These are phyloP conservation scores for Miichthys miiuy DNA, from an alignment of 2,797 vertebrate species.

Conservation along the genomic window DNA sequence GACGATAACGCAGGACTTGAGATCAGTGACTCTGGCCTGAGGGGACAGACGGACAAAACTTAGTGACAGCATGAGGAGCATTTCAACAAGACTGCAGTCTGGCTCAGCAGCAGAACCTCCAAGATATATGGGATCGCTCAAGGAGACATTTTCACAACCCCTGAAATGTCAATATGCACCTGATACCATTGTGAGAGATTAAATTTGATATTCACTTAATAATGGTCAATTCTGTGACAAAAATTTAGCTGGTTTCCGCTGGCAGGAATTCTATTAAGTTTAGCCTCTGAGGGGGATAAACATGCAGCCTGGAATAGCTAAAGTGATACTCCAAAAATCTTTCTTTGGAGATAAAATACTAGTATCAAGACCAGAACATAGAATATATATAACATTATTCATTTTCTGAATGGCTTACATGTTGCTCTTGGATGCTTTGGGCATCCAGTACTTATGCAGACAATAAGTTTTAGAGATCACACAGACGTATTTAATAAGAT, in stretches of 20 bases:
- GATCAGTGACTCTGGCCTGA: slow-evolving; percentile 93
- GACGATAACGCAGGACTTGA: slow-evolving; percentile 94
- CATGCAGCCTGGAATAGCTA: neutral
- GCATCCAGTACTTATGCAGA: no score
- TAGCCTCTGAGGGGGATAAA: neutral
- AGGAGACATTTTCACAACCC: neutral
- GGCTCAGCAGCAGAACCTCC: neutral
- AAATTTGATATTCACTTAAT: neutral
- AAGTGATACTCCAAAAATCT: neutral
- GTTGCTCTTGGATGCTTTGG: no score
- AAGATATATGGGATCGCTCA: neutral
- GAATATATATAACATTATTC: neutral
- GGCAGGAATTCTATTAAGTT: neutral
- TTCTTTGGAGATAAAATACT: neutral
- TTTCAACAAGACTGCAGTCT: slow-evolving; percentile 28
- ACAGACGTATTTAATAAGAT: no score
- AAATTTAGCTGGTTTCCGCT: neutral
- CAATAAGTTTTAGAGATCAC: no score
- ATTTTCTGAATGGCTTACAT: no score
- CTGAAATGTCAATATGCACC: neutral
- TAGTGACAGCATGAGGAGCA: slow-evolving; percentile 18
- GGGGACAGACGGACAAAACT: slow-evolving; percentile 62
- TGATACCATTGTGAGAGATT: neutral
- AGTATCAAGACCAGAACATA: neutral
- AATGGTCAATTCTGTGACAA: neutral